A percentile compares a stretch with the other conserved stretches of the same genome.
phyloP scores from a whole-genome alignment of 2,888 invertebrate species.

The Leptura quadrifasciata region DNA sequence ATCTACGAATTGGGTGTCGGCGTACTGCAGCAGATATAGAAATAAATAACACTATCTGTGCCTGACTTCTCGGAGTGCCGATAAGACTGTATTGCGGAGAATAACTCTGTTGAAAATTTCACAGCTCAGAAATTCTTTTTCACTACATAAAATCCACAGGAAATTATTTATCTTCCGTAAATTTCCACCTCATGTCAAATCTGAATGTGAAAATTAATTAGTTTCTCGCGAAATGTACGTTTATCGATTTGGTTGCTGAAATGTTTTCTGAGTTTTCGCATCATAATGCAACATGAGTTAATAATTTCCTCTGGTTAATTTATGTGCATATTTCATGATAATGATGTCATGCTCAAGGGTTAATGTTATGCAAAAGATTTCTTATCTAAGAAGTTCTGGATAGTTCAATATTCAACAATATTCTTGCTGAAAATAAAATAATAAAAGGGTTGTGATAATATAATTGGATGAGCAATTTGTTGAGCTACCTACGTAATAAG shows the following conservation, averaged over 20 bases:
- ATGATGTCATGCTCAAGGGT: conserved; percentile 20
- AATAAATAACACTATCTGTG: conserved; percentile 35
- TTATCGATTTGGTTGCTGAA: conserved; percentile 17
- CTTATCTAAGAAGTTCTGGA: conserved; percentile 21
- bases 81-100: conserved; percentile 17
- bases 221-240: not conserved
- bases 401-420: not conserved
- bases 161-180: conserved; percentile 30
- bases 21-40: conserved; percentile 46
- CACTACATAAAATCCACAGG: conserved; percentile 31
- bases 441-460: not conserved
- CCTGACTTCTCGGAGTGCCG: conserved; percentile 23
- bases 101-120: conserved; percentile 24
- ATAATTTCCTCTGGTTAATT: conserved; percentile 32
- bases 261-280: conserved; percentile 24
- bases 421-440: not conserved
- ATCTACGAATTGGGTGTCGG: conserved; percentile 53
- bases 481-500: not conserved
- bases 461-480: not conserved
- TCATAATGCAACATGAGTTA: conserved; percentile 4
- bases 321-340: conserved; percentile 32
- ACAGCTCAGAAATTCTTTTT: conserved; percentile 26
- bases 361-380: conserved; percentile 17
- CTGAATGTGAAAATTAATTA: conserved; percentile 13
- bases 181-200: conserved; percentile 11